These are phyloP conservation scores for Nothoprocta pentlandii DNA, from an alignment of 2,113 vertebrate species.

Conservation along the genomic window DNA sequence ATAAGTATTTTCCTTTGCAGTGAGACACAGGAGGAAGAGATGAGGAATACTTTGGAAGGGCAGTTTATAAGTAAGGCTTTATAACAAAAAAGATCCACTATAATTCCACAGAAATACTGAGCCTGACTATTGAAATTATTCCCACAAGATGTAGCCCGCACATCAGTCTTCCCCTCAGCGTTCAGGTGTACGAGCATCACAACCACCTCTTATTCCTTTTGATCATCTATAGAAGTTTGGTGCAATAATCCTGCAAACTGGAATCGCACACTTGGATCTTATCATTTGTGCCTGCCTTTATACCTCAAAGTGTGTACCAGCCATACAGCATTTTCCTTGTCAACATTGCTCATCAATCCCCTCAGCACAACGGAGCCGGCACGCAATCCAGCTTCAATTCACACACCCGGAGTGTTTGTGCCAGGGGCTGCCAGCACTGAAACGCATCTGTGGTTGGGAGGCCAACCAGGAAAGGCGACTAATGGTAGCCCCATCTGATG, in stretches of 20 bases:
- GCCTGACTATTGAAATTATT: background rate
- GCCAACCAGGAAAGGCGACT: background rate
- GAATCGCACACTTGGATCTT: background rate
- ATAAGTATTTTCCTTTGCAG: background rate
- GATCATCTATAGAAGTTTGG: background rate
- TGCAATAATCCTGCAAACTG: background rate
- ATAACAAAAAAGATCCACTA: background rate
- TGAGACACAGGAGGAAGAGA: background rate
- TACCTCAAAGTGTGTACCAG: background rate
- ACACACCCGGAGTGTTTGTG: background rate
- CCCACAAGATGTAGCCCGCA: background rate
- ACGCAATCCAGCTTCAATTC: background rate
- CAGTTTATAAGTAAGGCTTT: background rate
- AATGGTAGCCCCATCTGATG: background rate
- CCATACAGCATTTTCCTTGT: background rate
- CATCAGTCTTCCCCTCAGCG: background rate
- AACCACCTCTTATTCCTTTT: background rate
- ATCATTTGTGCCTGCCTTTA: background rate
- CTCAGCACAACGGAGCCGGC: background rate
- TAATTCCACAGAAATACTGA: background rate
- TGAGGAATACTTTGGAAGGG: background rate
- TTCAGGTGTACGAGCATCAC: background rate
- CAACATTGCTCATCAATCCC: background rate
- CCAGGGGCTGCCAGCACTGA: background rate
- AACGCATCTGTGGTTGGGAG: accelerated